Evolutionary conservation across 2,888 invertebrate species (phyloP), one percentile per base, ranked within the genome.

Genomic region (Stenolophus ochropezus): DNA sequence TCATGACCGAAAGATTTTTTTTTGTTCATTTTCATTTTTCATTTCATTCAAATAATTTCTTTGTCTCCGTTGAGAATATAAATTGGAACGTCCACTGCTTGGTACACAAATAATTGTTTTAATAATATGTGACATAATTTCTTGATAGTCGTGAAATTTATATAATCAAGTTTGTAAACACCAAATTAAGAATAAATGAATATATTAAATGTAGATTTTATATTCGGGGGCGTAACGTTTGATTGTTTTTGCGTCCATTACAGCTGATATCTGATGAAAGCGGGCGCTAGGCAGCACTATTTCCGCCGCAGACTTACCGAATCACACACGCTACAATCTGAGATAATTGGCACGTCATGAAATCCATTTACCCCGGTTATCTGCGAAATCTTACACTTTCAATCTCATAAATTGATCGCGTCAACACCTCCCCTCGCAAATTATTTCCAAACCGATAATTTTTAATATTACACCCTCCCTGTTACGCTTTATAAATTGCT

Each of bases 341-440:
- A 69, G 65, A 69, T 69, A 69, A 69, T 69, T 69, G 33, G 65
- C 65, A 69, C 42, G 65, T 69, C 65, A 33, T 42, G 65, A 69
- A 69, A 69, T 69, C 65, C 65, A 69, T 69, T 69, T 69, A 69
- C 65, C n/a, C 33, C 6, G 33, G 65, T 69, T 69, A 69, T 69
- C 65, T 69, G 16, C 16, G 18, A 18, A 27, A 69, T 69, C 65
- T 69, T 33, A 69, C 65, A 69, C 33, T 33, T 69, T 69, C 65
- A 69, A 69, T 69, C 65, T 69, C 65, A 33, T 27, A 69, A 69
- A 69, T 69, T 69, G 33, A 69, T 69, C 65, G 65, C 11, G 27
- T 27, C 65, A 69, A 8, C 18, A 27, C 20, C 33, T 61, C 61
- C 21, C 23, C 23, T n/a, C 21, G 58, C 61, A 25, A 61, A 61